Conservation (phyloP, 2,113 vertebrate genomes). For the Pseudolaguvia tuberculata region DNA sequence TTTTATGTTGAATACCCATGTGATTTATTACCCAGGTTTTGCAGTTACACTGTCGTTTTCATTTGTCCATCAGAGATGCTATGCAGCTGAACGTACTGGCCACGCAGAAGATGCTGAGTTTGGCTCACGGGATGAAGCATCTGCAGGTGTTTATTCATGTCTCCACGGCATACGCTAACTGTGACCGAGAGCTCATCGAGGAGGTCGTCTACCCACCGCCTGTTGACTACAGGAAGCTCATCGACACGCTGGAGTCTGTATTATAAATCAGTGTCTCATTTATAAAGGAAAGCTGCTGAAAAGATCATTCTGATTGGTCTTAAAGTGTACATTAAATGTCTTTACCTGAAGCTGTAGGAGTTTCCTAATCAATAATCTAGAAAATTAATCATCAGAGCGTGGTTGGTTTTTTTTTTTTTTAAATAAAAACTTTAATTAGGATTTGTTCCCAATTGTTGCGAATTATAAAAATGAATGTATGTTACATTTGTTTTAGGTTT, state of each 20-base stretch:
- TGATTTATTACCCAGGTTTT: background rate
- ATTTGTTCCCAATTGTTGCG: too few species aligned
- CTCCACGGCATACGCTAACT: constrained; percentile 97
- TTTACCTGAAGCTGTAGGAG: background rate
- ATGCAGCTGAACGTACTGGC: constrained; percentile 93
- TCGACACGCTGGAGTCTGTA: constrained; percentile 90
- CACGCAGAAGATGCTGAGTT: constrained; percentile 81
- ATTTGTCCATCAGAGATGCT: constrained; percentile 74
- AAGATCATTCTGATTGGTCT: background rate
- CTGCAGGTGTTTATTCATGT: constrained; percentile 90
- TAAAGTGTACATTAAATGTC: background rate
- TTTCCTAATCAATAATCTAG: too few species aligned
- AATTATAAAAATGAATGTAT: too few species aligned
- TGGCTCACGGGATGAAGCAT: constrained; percentile 86
- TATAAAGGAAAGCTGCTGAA: background rate
- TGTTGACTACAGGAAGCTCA: constrained; percentile 89
- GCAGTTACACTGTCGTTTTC: background rate
- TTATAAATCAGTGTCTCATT: background rate
- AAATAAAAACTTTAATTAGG: too few species aligned
- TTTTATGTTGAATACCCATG: background rate
- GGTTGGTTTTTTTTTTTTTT: too few species aligned
- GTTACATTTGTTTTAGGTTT: too few species aligned
- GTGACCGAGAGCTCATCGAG: constrained; percentile 88
- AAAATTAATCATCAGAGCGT: too few species aligned
- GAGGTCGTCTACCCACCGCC: constrained; percentile 89